Conservation (phyloP, 2,797 vertebrate genomes). For the Cygnus olor region DNA sequence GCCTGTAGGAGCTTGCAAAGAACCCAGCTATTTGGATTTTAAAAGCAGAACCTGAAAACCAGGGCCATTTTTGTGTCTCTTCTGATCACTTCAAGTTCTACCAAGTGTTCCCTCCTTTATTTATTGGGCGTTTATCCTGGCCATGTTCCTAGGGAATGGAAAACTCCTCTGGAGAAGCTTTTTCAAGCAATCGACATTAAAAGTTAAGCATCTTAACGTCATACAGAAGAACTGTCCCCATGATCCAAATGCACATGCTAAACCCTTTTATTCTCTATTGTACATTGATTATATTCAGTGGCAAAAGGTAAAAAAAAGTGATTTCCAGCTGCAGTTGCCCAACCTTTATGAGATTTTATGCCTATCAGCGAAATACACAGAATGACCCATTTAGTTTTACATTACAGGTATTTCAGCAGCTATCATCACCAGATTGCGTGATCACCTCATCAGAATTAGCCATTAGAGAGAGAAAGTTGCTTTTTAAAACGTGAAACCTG, state of each 20-base stretch:
- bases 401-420: conserved; percentile 50
- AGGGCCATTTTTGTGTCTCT: conserved; percentile 9
- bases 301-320: conserved; percentile 40
- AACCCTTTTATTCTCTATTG: conserved; percentile 39
- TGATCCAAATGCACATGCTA: not conserved
- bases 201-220: conserved; percentile 41
- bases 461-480: conserved; percentile 38
- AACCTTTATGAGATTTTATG: conserved; percentile 34
- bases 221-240: not conserved
- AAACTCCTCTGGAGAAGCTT: conserved; percentile 40
- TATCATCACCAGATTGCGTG: conserved; percentile 33
- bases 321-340: conserved; percentile 25
- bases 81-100: conserved; percentile 49
- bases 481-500: conserved; percentile 43
- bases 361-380: conserved; percentile 43
- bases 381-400: conserved; percentile 59
- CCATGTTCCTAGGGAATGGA: conserved; percentile 37
- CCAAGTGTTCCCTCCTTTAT: conserved; percentile 43
- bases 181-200: conserved; percentile 44
- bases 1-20: not conserved
- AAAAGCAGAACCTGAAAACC: conserved; percentile 46
- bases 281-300: conserved; percentile 39
- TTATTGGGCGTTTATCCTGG: conserved; percentile 39
- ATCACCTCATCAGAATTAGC: conserved; percentile 45
- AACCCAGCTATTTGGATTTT: conserved; percentile 25